Conservation (phyloP, 1,140 invertebrate genomes). For the Psilanteris sp. region DNA sequence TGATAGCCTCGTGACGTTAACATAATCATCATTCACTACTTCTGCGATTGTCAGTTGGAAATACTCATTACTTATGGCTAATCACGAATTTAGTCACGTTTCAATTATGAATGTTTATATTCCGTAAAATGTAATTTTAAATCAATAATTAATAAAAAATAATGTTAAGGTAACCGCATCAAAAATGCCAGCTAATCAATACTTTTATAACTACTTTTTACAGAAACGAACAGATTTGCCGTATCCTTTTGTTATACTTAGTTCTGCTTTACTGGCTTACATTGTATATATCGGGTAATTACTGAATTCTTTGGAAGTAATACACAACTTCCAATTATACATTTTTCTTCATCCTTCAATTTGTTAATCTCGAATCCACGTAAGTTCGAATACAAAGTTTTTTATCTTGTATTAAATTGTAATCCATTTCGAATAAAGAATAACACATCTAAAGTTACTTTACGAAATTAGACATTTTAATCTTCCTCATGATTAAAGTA, state of each 20-base stretch:
- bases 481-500: not conserved
- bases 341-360: constrained; percentile 5
- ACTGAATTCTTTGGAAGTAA: constrained; percentile 10
- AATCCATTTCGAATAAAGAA: not conserved
- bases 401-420: constrained; percentile 4
- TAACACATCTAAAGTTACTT: not conserved
- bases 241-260: constrained; percentile 10
- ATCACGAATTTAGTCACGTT: constrained; percentile 22
- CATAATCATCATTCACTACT: constrained; percentile 25
- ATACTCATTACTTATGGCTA: constrained; percentile 22
- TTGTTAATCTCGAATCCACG: constrained; percentile 12
- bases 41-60: constrained; percentile 13
- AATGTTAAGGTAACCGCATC: no score
- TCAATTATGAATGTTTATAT: constrained; percentile 1
- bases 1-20: constrained; percentile 9
- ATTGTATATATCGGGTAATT: not conserved
- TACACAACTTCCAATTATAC: constrained; percentile 25
- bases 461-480: not conserved
- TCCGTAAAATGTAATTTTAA: not conserved
- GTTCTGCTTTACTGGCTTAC: constrained; percentile 16
- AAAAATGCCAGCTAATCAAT: constrained; percentile 14
- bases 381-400: constrained; percentile 8
- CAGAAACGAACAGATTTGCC: constrained; percentile 2
- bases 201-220: constrained; percentile 18
- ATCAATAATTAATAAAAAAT: constrained; percentile 10